Percentiles rank a stretch among this genome's conserved stretches.
Evolutionary conservation across 2,113 vertebrate genomes (phyloP).

Genomic region (Alces alces): DNA sequence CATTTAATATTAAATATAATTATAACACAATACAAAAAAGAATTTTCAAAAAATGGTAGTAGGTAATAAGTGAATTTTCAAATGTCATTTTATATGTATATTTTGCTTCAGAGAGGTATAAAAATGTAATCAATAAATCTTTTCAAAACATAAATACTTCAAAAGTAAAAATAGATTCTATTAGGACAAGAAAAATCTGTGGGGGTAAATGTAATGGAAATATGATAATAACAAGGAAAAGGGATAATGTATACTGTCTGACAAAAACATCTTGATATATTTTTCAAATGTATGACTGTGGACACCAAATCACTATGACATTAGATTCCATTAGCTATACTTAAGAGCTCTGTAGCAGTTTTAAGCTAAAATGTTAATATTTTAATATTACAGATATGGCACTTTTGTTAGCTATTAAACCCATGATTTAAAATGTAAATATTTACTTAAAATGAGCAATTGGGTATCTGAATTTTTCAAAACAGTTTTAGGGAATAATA

Average conservation of each 20-base stretch:
- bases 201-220: background rate
- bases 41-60: background rate
- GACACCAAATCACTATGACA: background rate
- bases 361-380: conserved; percentile 46
- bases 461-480: conserved; percentile 29
- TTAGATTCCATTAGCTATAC: conserved; percentile 14
- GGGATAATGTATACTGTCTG: background rate
- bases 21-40: background rate
- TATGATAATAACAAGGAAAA: background rate
- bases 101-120: background rate
- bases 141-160: background rate
- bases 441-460: conserved; percentile 23
- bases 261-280: background rate
- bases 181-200: background rate
- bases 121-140: background rate
- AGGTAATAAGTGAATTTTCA: background rate
- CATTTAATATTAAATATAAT: conserved; percentile 30
- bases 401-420: conserved; percentile 25
- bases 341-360: background rate
- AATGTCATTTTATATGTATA: background rate
- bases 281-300: background rate
- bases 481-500: conserved; percentile 8
- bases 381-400: conserved; percentile 30
- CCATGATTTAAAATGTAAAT: conserved; percentile 31
- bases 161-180: background rate